Evolutionary conservation across 2,113 vertebrate species (phyloP).

Genomic region (Regulus satrapa): DNA sequence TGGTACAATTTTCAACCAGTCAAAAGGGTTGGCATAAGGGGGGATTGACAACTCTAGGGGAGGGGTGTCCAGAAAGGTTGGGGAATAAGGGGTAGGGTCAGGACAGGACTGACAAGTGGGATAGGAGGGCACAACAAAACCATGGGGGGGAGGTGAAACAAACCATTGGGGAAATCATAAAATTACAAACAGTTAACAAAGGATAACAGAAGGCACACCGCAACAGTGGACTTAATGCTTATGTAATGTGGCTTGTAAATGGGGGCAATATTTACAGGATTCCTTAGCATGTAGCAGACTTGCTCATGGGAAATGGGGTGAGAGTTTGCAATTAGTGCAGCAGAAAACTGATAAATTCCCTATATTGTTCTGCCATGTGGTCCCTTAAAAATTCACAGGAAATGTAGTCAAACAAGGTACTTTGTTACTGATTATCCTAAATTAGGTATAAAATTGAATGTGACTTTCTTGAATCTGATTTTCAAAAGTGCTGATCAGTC

Average conservation of each 20-base stretch:
- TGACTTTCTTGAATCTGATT: not conserved
- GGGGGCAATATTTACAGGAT: not conserved
- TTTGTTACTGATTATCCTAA: not conserved
- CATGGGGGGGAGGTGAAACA: no score
- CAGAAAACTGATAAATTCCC: not conserved
- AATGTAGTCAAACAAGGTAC: not conserved
- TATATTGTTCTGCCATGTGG: not conserved
- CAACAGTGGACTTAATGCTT: not conserved
- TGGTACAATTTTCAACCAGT: no score
- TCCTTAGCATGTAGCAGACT: not conserved
- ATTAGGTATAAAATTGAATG: not conserved
- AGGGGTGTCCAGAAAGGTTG: no score
- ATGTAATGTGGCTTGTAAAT: not conserved
- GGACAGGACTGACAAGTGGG: no score
- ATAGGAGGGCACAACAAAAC: no score
- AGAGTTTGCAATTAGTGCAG: not conserved
- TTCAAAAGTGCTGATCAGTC: not conserved
- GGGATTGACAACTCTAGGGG: no score
- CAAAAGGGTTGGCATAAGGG: no score
- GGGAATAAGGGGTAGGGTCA: no score
- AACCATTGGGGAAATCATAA: no score
- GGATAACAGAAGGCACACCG: no score
- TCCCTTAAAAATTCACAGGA: not conserved
- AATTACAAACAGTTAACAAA: no score
- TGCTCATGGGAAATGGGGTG: not conserved